Percentiles rank a stretch among this genome's conserved stretches.
Conservation (phyloP, 2,888 invertebrate species). For the Pseudanteris insignis region DNA sequence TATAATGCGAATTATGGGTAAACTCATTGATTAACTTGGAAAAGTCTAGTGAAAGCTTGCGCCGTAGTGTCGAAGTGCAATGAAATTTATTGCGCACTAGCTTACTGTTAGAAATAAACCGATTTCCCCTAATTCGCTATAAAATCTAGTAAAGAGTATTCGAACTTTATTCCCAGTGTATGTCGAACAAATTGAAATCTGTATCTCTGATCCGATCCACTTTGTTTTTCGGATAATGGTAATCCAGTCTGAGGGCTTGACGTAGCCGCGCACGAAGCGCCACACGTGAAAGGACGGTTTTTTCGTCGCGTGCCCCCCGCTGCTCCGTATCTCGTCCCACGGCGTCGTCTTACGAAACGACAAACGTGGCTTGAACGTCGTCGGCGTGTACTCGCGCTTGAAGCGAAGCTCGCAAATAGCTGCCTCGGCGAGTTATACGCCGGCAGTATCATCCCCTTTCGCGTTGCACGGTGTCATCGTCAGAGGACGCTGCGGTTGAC, state of each 20-base stretch:
- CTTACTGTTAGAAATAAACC: too few relatives aligned
- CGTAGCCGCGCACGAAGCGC: constrained; percentile 20
- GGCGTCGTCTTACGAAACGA: constrained; percentile 27
- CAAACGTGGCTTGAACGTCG: constrained; percentile 11
- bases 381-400: constrained; percentile 43
- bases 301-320: neutral
- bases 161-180: too few relatives aligned
- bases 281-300: constrained; percentile 20
- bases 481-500: constrained; percentile 66
- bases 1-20: too few relatives aligned
- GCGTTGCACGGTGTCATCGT: constrained; percentile 65
- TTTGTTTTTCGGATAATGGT: constrained; percentile 58
- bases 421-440: constrained; percentile 56
- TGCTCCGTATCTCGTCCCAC: too few relatives aligned
- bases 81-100: too few relatives aligned
- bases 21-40: too few relatives aligned
- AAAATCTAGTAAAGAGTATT: too few relatives aligned
- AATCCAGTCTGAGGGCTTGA: constrained; percentile 52
- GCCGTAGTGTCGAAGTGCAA: too few relatives aligned
- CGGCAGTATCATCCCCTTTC: constrained; percentile 63
- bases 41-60: too few relatives aligned
- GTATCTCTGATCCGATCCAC: constrained; percentile 58
- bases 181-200: constrained; percentile 59
- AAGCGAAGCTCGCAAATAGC: constrained; percentile 53
- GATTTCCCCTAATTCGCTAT: too few relatives aligned